phyloP scores from a whole-genome alignment of 2,113 vertebrate species.

The Crocuta crocuta region DNA sequence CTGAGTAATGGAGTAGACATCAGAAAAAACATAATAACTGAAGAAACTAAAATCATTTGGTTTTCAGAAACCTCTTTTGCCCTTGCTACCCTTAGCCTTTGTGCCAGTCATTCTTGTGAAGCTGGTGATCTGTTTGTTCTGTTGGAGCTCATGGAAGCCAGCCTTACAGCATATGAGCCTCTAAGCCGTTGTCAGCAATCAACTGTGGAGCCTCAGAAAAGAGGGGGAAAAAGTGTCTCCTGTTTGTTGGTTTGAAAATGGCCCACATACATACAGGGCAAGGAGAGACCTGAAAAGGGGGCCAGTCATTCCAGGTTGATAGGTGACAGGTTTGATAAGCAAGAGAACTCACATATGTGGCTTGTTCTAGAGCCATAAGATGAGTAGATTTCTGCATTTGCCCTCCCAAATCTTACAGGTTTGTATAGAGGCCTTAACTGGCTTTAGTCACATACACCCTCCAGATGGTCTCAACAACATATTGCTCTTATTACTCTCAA shows the following conservation, averaged over 20 bases:
- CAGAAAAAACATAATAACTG: neutral
- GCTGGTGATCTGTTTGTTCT: neutral
- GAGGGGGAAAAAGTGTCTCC: neutral
- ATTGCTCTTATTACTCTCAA: neutral
- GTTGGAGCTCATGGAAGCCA: neutral
- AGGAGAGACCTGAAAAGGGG: neutral
- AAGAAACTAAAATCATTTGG: neutral
- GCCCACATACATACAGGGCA: neutral
- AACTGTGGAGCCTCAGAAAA: neutral
- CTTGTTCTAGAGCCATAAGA: neutral
- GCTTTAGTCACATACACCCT: neutral
- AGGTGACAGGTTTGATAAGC: neutral
- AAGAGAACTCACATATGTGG: neutral
- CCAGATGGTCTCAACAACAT: neutral
- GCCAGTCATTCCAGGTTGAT: neutral
- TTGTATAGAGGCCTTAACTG: neutral
- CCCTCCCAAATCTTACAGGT: neutral
- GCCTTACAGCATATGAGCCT: neutral
- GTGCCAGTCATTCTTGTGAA: neutral
- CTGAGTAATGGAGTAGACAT: neutral
- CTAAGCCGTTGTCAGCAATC: neutral
- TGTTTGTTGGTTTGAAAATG: neutral
- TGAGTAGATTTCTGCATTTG: neutral
- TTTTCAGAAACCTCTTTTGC: neutral
- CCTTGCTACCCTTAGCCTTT: fast-evolving